Base-by-base conservation (phyloP, 2,113 vertebrate genomes). In the Pampusana beccarii region DNA sequence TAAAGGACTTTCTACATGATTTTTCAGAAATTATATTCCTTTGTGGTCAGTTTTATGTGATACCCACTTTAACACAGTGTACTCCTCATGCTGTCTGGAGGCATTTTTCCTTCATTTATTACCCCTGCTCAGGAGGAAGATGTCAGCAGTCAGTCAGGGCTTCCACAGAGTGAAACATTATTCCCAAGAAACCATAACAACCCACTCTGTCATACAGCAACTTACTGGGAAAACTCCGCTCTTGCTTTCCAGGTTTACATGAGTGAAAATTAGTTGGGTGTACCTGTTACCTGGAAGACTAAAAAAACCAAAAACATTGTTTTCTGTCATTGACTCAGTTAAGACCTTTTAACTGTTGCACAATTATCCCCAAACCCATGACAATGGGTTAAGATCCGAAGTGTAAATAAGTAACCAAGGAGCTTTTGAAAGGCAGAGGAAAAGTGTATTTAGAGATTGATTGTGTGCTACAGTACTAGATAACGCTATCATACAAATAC, bases 381-480 rank as follows among this genome's bases (percentile, higher is more conserved):
- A 73, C 67, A 86, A 36, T n/a, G n/a, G n/a, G n/a, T n/a, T n/a
- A n/a, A n/a, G 66, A 95, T 93, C 84, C 56, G 74, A 44, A 48
- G 18, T 1, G 56, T 97, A 92, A 97, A 96, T 96, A 54, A 97
- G 66, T 96, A 97, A 97, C 92, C 38, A 86, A 77, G 25, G 8
- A 88, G 56, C 34, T 85, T 90, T 96, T 80, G 83, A 96, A 92
- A 80, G 48, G 51, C 46, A 90, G n/a, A 86, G 48, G 25, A 81
- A 24, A 67, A 71, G 46, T 9, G 8, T 80, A n/a, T 80, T 92
- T 93, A 62, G 72, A 29, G 38, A 93, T 74, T 60, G 50, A 71
- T 71, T 80, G 46, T 65, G 16, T 46, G 36, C 44, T 91, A 84
- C 1, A 2, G 69, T 79, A 64, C 51, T 70, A 93, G 84, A 67